These are phyloP conservation scores for Pampusana beccarii DNA, from an alignment of 2,113 vertebrate species.

Conservation along the genomic window DNA sequence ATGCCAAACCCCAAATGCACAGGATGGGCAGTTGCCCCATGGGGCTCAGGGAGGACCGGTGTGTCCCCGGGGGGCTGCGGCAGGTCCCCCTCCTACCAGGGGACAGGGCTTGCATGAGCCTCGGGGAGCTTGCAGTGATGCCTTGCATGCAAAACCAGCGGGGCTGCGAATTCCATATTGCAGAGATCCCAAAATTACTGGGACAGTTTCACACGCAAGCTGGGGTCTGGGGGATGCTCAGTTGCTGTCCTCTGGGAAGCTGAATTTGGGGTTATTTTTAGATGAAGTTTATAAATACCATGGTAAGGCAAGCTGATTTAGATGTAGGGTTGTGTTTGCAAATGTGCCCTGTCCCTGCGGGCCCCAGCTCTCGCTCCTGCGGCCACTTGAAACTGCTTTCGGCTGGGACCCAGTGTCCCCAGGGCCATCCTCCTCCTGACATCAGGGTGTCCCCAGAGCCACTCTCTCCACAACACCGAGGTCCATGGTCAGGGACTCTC, in stretches of 20 bases:
- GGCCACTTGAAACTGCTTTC: background rate
- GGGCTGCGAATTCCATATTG: background rate
- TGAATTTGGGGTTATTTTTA: conserved; percentile 45
- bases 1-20: background rate
- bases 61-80: background rate
- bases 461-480: background rate
- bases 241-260: conserved; percentile 24
- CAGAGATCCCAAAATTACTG: conserved; percentile 46
- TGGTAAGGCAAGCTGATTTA: conserved; percentile 11
- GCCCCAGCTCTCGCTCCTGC: background rate
- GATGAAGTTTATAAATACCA: conserved; percentile 20
- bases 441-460: background rate
- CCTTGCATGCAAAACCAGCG: accelerated
- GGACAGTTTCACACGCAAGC: conserved; percentile 9
- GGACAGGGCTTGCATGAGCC: background rate
- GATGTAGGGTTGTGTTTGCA: conserved; percentile 24
- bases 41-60: background rate
- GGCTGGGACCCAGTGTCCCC: background rate
- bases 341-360: background rate
- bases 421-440: background rate
- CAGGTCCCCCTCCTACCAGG: background rate
- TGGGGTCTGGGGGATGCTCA: conserved; percentile 54
- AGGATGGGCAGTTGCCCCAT: background rate
- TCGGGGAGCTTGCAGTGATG: background rate
- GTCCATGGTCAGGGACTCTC: background rate